Evolutionary conservation across 2,113 vertebrate genomes (phyloP).

Genomic region (Corynorhinus townsendii): DNA sequence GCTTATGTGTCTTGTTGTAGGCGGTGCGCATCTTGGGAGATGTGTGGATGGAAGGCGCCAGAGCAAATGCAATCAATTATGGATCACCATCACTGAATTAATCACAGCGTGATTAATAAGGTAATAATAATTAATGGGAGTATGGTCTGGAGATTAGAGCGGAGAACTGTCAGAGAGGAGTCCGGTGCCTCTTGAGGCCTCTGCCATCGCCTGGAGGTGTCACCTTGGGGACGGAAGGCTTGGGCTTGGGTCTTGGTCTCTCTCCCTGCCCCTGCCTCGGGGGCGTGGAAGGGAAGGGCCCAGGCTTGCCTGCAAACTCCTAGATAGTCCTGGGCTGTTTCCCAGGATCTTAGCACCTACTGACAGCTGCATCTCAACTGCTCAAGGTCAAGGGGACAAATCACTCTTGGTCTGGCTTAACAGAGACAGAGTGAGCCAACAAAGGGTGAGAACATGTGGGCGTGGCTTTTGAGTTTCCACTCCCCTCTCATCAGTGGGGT

Average conservation of each 20-base stretch:
- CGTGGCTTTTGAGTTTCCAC: not conserved
- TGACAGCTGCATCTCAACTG: not conserved
- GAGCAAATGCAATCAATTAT: slow-evolving; percentile 75
- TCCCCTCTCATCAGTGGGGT: not conserved
- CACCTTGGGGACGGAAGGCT: not conserved
- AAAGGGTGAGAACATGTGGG: fast-evolving
- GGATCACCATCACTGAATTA: slow-evolving; percentile 76
- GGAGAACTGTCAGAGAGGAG: slow-evolving; percentile 50
- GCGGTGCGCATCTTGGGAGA: slow-evolving; percentile 60
- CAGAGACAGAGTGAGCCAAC: not conserved
- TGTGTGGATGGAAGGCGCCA: slow-evolving; percentile 63
- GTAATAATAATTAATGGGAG: slow-evolving; percentile 75
- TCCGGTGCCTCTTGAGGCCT: not conserved
- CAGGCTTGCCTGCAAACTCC: not conserved
- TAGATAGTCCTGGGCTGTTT: not conserved
- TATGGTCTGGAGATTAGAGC: slow-evolving; percentile 56
- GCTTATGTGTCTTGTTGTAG: slow-evolving; percentile 16
- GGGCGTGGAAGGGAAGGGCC: not conserved
- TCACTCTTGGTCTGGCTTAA: not conserved
- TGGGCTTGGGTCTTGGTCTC: not conserved
- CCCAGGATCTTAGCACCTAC: not conserved
- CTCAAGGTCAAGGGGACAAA: slow-evolving; percentile 69
- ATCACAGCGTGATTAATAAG: slow-evolving; percentile 77
- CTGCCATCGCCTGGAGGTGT: not conserved
- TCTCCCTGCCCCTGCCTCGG: not conserved